These are phyloP conservation scores for Steromphala cineraria DNA, from an alignment of 2,888 invertebrate species.

Conservation along the genomic window DNA sequence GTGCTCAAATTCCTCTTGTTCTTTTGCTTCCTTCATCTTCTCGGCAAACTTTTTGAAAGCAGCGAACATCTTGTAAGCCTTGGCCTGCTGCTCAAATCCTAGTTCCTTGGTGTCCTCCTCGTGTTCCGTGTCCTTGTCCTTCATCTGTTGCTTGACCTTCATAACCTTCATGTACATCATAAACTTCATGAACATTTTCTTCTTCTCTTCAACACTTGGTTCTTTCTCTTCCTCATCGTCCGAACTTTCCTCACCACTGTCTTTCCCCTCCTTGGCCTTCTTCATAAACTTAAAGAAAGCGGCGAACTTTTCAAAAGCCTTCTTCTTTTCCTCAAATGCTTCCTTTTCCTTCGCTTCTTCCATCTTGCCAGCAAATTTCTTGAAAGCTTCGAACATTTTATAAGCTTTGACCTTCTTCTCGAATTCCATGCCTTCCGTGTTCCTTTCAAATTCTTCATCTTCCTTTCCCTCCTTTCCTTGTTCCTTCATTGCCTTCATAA, in stretches of 20 bases:
- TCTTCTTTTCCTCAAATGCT: neutral
- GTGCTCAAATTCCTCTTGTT: neutral
- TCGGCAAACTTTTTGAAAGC: neutral
- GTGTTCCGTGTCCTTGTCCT: neutral
- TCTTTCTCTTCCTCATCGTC: neutral
- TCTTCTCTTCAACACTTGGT: neutral
- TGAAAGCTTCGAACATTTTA: slow-evolving; percentile 1
- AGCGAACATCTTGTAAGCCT: neutral
- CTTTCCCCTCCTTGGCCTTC: neutral
- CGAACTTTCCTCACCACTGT: neutral
- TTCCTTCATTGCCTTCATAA: neutral
- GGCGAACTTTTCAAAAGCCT: neutral
- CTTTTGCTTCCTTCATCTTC: neutral
- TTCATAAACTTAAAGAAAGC: neutral
- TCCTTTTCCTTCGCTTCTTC: neutral
- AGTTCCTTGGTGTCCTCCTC: neutral
- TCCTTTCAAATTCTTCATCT: slow-evolving; percentile 1
- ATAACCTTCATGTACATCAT: neutral
- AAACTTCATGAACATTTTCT: neutral
- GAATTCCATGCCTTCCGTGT: neutral
- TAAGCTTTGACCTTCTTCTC: neutral
- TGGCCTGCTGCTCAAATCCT: slow-evolving; percentile 1
- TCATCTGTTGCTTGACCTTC: neutral
- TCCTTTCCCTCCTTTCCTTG: neutral
- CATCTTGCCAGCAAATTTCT: neutral